Base-by-base conservation (phyloP, 2,797 vertebrate species). In the Atherinosoma microstoma region DNA sequence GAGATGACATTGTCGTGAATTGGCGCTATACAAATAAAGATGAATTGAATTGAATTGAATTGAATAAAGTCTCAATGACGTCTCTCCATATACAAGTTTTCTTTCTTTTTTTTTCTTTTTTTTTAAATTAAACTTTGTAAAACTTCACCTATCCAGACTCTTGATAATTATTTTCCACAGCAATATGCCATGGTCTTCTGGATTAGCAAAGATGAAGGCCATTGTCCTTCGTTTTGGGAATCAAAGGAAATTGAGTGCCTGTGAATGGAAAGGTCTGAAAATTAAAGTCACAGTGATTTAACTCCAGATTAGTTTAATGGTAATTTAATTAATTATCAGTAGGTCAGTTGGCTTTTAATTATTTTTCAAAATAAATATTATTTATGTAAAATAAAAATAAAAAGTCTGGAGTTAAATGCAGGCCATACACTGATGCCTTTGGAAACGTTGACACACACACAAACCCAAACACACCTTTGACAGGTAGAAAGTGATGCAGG, bases 401-500 rank as follows among this genome's bases (percentile, higher is more conserved):
- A 18, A 42, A 45, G 4, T 20, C 16, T 18, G 16, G 13, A 42
- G 11, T 42, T 4, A 45, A 45, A 51, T 51, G 10, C n/a, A 51
- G n/a, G 9, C 9, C 47, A 51, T 8, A 51, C 10, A 22, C 47
- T 10, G 3, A n/a, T 6, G 8, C 45, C 45, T 12, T 22, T 22
- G 10, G n/a, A 22, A 51, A 56, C 16, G 64, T 32, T 4, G 30
- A 32, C 29, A 74, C 12, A 67, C 35, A 58, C 12, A 74, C 9
- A 88, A n/a, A 51, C 10, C n/a, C 47, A 51, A 51, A 22, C 79
- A 35, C n/a, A 91, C 98, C 97, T 97, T 98, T 74, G 94, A 93
- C 64, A 96, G 80, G 83, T 97, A 97, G 92, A 95, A 95, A 53
- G 96, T 94, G 58, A 94, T 94, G 83, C 96, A 99, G 69, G 96